Percentiles rank a stretch among this genome's conserved stretches.
Evolutionary conservation across 2,888 invertebrate genomes (phyloP).

Genomic region (Heliconius ismenius): DNA sequence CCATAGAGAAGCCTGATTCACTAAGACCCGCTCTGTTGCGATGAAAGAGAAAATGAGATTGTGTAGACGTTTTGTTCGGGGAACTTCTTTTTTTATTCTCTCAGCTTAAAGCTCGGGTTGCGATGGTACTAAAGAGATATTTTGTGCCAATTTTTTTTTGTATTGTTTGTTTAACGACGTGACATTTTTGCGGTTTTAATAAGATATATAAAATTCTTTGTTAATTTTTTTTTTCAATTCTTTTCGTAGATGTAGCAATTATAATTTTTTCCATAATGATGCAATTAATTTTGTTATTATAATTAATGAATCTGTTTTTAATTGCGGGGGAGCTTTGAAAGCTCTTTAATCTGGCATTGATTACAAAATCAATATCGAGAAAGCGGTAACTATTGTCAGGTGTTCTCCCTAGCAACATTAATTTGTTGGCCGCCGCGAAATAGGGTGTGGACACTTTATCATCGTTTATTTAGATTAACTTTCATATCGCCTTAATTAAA

Average conservation of each 20-base stretch:
- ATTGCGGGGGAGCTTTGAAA: slow-evolving; percentile 50
- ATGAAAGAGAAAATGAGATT: slow-evolving; percentile 80
- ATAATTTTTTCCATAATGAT: background rate
- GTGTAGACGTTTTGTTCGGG: slow-evolving; percentile 75
- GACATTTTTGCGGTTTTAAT: slow-evolving; percentile 46
- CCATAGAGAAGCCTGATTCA: slow-evolving; percentile 76
- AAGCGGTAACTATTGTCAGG: slow-evolving; percentile 68
- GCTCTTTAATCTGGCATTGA: slow-evolving; percentile 71
- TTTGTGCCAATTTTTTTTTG: slow-evolving; percentile 52
- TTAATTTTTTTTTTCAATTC: background rate
- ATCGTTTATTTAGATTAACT: slow-evolving; percentile 60
- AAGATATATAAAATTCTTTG: background rate
- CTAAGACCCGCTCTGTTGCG: slow-evolving; percentile 71
- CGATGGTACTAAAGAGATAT: slow-evolving; percentile 55
- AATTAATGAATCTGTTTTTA: slow-evolving; percentile 63
- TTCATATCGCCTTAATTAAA: slow-evolving; percentile 52
- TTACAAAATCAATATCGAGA: slow-evolving; percentile 72
- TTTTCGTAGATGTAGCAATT: background rate
- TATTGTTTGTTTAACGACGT: slow-evolving; percentile 62
- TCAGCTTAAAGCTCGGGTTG: slow-evolving; percentile 53
- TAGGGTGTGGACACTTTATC: slow-evolving; percentile 62
- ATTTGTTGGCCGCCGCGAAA: slow-evolving; percentile 57
- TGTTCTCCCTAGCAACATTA: slow-evolving; percentile 64
- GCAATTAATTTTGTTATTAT: slow-evolving; percentile 11
- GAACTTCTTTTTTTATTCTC: slow-evolving; percentile 66